Base-by-base conservation (phyloP, 92 coral and sea anemone species). In the Desmophyllum pertusum region DNA sequence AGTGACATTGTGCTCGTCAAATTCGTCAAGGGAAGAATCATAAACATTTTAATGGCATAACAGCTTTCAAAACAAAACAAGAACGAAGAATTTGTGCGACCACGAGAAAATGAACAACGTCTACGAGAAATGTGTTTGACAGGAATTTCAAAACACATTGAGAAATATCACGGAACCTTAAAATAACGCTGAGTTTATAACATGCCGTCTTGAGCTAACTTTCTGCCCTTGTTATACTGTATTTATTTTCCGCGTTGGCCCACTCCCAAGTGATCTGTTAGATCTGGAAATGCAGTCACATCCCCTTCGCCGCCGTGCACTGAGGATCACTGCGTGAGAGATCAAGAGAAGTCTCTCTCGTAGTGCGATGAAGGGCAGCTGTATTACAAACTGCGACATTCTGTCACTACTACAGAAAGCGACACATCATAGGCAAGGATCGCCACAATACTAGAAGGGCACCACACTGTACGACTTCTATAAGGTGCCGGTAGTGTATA, bases 81-180 rank as follows among this genome's bases (percentile, higher is more conserved):
- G 65, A 27, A 59, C 65, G 35, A 11, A 59, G 33, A 25, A 59
- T 17, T 27, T 25, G 21, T 21, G 27, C 10, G 65, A 25, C 65
- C 65, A 59, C 65, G 65, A 59, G 65, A 33, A 59, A 59, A 25
- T 59, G 65, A 59, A 59, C 65, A 59, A 3, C 25, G 65, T 59
- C 65, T 59, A 25, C n/a, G 63, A 8, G 10, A 14, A 59, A 10
- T 59, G 25, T 55, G 1, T 59, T 59, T 59, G 65, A 27, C 65
- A 25, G 8, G 65, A 8, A 59, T 59, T 59, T 25, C 0, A 9
- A 25, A 59, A 57, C 53, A 57, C 53, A 48, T 48, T 48, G 19
- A 1, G 21, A 11, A 25, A 57, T 6, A 57, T 25, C 65, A 23
- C 65, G 65, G 17, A 25, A n/a, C 25, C 64, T 57, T n/a, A n/a